Evolutionary conservation across 2,113 vertebrate species (phyloP), one percentile per base, ranked within the genome.

Genomic region (Stercorarius parasiticus): DNA sequence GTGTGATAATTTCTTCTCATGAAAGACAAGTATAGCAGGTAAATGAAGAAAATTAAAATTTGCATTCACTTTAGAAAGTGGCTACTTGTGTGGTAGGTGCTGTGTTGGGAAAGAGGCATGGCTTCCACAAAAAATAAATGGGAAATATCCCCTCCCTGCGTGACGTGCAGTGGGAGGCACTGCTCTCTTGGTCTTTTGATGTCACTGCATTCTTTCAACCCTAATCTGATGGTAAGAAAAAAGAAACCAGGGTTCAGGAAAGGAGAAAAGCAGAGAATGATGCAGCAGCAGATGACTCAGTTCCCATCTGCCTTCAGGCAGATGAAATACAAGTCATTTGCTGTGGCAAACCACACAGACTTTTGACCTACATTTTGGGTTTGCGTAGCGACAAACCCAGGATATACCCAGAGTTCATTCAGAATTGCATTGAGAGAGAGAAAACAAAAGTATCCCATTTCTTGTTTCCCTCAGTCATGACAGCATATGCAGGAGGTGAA

Each of bases 281-380:
- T 69, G 91, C 88, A 73, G 94, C 88, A 95, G 86, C 90, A 83
- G 92, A 55, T 86, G 95, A 96, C 61, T 96, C 96, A 82, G 89
- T 15, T 21, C 95, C 84, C 89, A 85, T 95, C 96, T 96, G 89
- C 64, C 93, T n/a, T 3, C 4, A 84, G 89, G 91, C 91, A 90
- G 85, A 47, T 88, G 94, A 89, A 62, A 52, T 62, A 8, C 19
- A 49, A 95, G 72, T 49, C 47, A 10, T 61, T 58, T 10, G 11
- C 67, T 22, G 86, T 87, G 69, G 49, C 83, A 86, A 95, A 91
- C 89, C 89, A 52, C 47, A 13, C 83, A 84, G 73, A 55, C 78
- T 94, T 91, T 5, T 96, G 95, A 93, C 96, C 96, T 61, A 65
- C 61, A 84, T 96, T 90, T 36, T 27, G 49, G 18, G 19, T 78